Evolutionary conservation across 2,888 invertebrate genomes (phyloP), one percentile per base, ranked within the genome.

Genomic region (Polydrusus pterygomalis): DNA sequence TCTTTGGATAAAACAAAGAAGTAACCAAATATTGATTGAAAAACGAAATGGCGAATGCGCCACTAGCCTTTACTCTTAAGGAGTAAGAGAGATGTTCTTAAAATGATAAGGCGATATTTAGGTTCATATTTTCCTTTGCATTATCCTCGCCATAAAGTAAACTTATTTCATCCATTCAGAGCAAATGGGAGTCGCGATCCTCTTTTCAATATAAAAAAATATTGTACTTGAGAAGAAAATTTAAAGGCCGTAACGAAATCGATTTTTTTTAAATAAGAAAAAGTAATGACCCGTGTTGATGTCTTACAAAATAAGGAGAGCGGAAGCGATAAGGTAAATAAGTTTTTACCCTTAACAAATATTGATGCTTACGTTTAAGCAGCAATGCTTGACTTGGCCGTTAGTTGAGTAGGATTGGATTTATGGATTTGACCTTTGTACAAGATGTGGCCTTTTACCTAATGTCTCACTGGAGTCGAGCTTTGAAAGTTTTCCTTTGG

Each of bases 231-330:
- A 9, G 18, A 49, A 45, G n/a, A 49, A 20, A 49, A 10, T 20
- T 51, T 51, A 18, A 11, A 13, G 20, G 3, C 20, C 6, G 25
- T 25, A 9, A 18, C 51, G 10, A 51, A 20, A 51, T 51, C 51
- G 51, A 51, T 51, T 20, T 51, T 17, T n/a, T 18, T 51, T 51
- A 51, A 51, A 51, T 51, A 51, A 51, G 51, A 51, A 18, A 51
- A 51, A 17, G 51, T 51, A 51, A 51, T 51, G 51, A 51, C 11
- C 51, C 51, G 20, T 18, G 18, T 1, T 51, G 51, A 51, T 51
- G 51, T 25, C 51, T 49, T 51, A 17, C 9, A 20, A 51, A 51
- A 20, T 51, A 17, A 20, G 9, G 11, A 20, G 25, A 51, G 51
- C 51, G 20, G 17, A 51, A 18, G 20, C 20, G 20, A 20, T 51